phyloP scores from a whole-genome alignment of 1,140 invertebrate genomes.

The Lepidurus arcticus region DNA sequence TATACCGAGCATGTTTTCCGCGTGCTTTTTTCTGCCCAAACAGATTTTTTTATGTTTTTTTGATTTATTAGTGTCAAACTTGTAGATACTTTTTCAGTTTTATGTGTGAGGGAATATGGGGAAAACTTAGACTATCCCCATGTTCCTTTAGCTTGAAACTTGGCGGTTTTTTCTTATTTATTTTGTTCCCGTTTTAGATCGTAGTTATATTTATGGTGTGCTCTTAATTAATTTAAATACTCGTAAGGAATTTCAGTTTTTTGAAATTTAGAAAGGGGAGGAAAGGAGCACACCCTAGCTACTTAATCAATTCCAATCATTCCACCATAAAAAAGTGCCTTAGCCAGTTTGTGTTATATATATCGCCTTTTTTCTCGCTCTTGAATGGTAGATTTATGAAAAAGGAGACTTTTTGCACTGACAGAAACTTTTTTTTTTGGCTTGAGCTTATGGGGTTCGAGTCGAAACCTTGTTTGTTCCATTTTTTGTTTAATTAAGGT shows the following conservation, averaged over 20 bases:
- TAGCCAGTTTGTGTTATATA: neutral
- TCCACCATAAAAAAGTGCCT: conserved; percentile 3
- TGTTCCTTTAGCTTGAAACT: no score
- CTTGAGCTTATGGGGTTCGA: neutral
- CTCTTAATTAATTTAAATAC: neutral
- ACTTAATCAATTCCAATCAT: conserved; percentile 9
- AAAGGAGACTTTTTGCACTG: neutral
- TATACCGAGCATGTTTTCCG: neutral
- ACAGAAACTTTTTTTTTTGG: neutral
- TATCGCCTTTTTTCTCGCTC: neutral
- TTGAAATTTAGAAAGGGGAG: neutral
- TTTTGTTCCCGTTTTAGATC: no score
- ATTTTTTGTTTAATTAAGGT: conserved; percentile 3
- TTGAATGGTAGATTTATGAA: neutral
- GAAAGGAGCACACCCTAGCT: conserved; percentile 13
- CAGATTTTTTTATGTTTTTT: conserved; percentile 25
- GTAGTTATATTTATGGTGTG: neutral
- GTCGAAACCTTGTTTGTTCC: neutral
- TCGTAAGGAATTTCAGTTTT: neutral
- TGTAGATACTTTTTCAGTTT: neutral
- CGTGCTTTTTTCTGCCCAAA: conserved; percentile 12
- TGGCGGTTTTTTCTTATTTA: no score
- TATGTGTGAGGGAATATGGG: neutral
- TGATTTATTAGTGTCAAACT: neutral
- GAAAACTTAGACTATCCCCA: neutral